Conservation (phyloP, 2,113 vertebrate genomes). For the Cephalopterus ornatus region DNA sequence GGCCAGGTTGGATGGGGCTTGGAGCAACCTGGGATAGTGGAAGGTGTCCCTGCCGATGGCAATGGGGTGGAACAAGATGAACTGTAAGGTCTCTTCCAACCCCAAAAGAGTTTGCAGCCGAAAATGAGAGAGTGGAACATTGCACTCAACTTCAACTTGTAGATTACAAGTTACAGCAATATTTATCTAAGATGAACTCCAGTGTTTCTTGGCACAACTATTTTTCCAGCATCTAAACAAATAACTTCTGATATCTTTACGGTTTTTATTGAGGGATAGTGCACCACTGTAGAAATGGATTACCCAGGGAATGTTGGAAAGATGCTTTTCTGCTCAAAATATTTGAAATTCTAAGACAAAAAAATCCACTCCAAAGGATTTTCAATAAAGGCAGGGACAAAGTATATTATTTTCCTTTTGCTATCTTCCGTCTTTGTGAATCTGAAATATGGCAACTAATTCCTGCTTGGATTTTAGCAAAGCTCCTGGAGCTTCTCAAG, state of each 20-base stretch:
- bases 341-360: not conserved
- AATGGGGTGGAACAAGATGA: not conserved
- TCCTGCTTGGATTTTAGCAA: not conserved
- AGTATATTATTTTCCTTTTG: not conserved
- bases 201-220: not conserved
- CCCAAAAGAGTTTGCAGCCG: not conserved
- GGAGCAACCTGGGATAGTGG: rapidly evolving
- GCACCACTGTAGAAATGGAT: not conserved
- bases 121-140: not conserved
- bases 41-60: rapidly evolving
- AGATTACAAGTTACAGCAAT: not conserved
- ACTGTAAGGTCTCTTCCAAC: not conserved
- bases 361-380: not conserved
- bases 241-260: not conserved
- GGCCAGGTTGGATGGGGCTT: rapidly evolving
- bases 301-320: not conserved
- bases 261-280: not conserved
- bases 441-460: not conserved
- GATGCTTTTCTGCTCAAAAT: not conserved
- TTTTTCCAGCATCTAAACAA: not conserved
- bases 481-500: not conserved
- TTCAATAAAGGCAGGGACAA: not conserved
- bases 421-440: not conserved
- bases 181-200: not conserved
- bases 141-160: not conserved